Percentiles rank a stretch among this genome's conserved stretches.
Evolutionary conservation across 2,113 vertebrate genomes (phyloP).

Genomic region (Paraplagusia blochii): DNA sequence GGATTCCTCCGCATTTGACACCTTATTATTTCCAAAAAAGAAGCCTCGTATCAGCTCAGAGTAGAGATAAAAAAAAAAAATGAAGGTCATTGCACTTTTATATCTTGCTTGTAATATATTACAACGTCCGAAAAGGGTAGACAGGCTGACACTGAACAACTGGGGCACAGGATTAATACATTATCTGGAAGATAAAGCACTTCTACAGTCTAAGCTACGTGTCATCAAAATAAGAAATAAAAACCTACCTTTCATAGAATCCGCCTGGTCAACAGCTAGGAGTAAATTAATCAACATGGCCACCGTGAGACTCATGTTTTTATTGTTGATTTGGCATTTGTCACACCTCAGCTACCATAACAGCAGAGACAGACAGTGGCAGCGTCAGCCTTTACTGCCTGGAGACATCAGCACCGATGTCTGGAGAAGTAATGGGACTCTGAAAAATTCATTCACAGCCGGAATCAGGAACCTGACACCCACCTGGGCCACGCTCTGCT

Average conservation of each 20-base stretch:
- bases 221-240: conserved; percentile 46
- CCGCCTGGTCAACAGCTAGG: conserved; percentile 64
- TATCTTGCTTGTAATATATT: not conserved
- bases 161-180: conserved; percentile 14
- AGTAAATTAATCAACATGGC: conserved; percentile 75
- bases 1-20: conserved; percentile 94
- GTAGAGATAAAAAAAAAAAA: not conserved
- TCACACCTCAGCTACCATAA: conserved; percentile 55
- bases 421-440: conserved; percentile 76
- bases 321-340: conserved; percentile 58
- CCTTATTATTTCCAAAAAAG: conserved; percentile 66
- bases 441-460: conserved; percentile 81
- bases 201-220: conserved; percentile 25
- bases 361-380: conserved; percentile 31
- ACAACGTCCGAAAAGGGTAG: conserved; percentile 17
- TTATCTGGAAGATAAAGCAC: conserved; percentile 33
- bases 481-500: conserved; percentile 61
- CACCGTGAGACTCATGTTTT: conserved; percentile 57
- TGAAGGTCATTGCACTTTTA: conserved; percentile 3
- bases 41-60: conserved; percentile 1
- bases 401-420: conserved; percentile 61
- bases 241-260: conserved; percentile 85
- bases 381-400: conserved; percentile 41
- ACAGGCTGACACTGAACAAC: conserved; percentile 45
- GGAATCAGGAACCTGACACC: conserved; percentile 82